Conservation (phyloP, 1,140 invertebrate species). For the Planococcus citri region DNA sequence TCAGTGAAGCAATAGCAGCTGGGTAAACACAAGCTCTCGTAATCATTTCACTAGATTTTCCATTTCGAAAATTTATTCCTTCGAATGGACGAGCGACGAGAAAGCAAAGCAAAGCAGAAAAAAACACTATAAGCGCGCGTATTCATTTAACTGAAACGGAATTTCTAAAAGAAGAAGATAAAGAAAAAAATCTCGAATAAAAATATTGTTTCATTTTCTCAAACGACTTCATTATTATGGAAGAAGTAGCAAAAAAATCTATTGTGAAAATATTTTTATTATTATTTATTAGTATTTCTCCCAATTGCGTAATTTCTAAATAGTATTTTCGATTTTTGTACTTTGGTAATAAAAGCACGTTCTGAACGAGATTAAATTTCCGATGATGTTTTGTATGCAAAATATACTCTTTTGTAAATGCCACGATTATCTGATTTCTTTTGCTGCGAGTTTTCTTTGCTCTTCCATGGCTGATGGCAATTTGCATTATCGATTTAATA, state of each 20-base stretch:
- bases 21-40: neutral
- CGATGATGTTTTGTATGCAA: constrained; percentile 1
- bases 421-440: neutral
- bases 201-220: too few species aligned
- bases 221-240: too few species aligned
- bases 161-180: too few species aligned
- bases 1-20: neutral
- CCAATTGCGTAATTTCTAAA: neutral
- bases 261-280: neutral
- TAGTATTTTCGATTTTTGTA: neutral
- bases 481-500: constrained; percentile 1
- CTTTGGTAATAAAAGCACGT: neutral
- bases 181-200: too few species aligned
- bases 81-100: too few species aligned
- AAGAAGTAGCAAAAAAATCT: neutral
- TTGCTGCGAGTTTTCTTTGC: neutral
- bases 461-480: neutral
- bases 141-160: too few species aligned
- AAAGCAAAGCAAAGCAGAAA: too few species aligned
- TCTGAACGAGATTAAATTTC: neutral
- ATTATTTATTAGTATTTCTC: neutral
- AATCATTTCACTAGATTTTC: neutral
- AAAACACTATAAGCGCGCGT: too few species aligned
- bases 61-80: too few species aligned
- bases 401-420: constrained; percentile 1